These are phyloP conservation scores for Alosa alosa DNA, from an alignment of 2,113 vertebrate genomes.

Conservation along the genomic window DNA sequence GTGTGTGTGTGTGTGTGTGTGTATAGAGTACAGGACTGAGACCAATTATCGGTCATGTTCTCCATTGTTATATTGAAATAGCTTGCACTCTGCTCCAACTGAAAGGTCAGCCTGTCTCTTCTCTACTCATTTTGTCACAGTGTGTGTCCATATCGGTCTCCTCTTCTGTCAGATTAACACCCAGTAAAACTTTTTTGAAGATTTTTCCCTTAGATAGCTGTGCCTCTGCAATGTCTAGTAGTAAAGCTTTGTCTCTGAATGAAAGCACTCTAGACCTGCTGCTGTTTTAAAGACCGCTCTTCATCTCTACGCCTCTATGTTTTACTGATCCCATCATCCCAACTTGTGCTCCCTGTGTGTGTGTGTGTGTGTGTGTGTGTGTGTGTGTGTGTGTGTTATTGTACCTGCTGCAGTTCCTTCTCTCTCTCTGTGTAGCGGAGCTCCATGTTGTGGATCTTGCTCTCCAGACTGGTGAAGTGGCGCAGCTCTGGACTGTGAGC, in stretches of 20 bases:
- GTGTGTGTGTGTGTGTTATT: no score
- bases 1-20: no score
- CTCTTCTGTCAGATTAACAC: background rate
- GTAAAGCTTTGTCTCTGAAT: background rate
- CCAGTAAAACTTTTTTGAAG: background rate
- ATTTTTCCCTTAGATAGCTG: background rate
- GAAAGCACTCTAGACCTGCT: no score
- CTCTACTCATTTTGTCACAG: background rate
- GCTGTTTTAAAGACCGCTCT: no score
- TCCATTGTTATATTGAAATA: background rate
- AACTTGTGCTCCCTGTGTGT: constrained; percentile 36
- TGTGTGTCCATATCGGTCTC: background rate
- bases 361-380: background rate
- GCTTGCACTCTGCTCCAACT: background rate
- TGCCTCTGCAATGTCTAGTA: background rate
- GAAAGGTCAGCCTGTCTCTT: background rate
- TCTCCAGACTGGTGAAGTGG: constrained; percentile 81
- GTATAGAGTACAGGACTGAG: no score
- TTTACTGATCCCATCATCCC: background rate
- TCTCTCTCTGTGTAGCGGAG: constrained; percentile 80
- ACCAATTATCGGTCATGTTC: no score
- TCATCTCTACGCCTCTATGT: no score
- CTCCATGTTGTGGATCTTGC: constrained; percentile 85
- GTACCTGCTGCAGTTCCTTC: constrained; percentile 84
- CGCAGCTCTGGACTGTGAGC: constrained; percentile 84